Evolutionary conservation across 2,113 vertebrate species (phyloP), one percentile per base, ranked within the genome.

Genomic region (Catharus minimus): DNA sequence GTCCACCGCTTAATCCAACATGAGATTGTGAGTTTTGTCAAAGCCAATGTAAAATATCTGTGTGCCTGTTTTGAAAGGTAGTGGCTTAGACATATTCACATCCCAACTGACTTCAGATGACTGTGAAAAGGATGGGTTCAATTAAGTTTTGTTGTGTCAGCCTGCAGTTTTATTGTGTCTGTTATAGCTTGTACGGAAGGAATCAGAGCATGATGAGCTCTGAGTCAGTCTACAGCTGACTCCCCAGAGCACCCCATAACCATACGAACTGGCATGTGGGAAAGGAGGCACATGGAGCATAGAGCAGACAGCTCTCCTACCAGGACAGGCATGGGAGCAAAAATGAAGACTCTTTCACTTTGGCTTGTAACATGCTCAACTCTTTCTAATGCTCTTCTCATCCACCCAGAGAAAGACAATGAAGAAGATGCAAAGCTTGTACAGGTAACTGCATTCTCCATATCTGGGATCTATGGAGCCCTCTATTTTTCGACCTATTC

Each of bases 171-270:
- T 88, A 56, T 62, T 88, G 43, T 90, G 82, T 66, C 65, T 50
- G 9, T 85, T 68, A 20, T 8, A 73, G 32, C 36, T 58, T 71
- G 22, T 76, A 86, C 68, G 65, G 94, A 92, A 80, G 64, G 86
- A 96, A 97, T 96, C 89, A 91, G 91, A 89, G 41, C 46, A 65
- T 33, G 47, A 93, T 64, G 75, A 88, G 74, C 80, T 92, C 82
- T 96, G 89, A 96, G 90, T 92, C 95, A 97, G 89, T 69, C 91
- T 81, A 74, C 95, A 92, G 93, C 89, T 95, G 90, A 53, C 73
- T 95, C 46, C 72, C 43, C 52, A 74, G 72, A 88, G 53, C 56
- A 83, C 27, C 30, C 23, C 61, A 27, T 20, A 82, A 71, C 32
- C 1, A 0, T 58, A 44, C 0, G 0, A 66, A 53, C 38, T 17